These are phyloP conservation scores for Alectoris magna DNA, from an alignment of 2,797 vertebrate species.

Conservation along the genomic window DNA sequence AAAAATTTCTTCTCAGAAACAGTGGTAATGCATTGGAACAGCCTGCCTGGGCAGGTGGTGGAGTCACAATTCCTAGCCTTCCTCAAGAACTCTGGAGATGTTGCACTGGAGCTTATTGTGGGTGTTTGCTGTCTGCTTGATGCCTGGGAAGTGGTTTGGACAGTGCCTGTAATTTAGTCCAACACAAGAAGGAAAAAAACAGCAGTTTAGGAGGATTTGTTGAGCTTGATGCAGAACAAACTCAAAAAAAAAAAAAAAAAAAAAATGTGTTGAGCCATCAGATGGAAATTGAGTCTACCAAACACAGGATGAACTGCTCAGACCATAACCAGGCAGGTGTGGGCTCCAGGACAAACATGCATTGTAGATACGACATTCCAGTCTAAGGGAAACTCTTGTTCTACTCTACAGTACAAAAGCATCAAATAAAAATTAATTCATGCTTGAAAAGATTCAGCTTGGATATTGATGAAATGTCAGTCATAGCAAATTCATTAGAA, in stretches of 20 bases:
- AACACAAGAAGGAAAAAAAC: neutral
- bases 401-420: neutral
- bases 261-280: neutral
- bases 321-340: neutral
- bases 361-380: rapidly evolving
- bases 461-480: neutral
- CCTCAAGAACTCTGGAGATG: too few relatives aligned
- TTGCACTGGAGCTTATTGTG: neutral
- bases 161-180: neutral
- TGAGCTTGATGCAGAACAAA: neutral
- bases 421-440: neutral
- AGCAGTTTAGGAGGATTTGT: neutral
- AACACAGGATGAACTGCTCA: rapidly evolving
- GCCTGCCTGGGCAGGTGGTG: too few relatives aligned
- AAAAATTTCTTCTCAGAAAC: too few relatives aligned
- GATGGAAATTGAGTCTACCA: neutral
- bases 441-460: neutral
- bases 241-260: neutral
- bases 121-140: neutral
- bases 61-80: too few relatives aligned
- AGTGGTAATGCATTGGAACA: too few relatives aligned
- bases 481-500: rapidly evolving
- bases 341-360: neutral
- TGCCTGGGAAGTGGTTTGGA: neutral
- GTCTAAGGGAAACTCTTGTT: neutral